Conservation (phyloP, 2,888 invertebrate species). For the Actias luna region DNA sequence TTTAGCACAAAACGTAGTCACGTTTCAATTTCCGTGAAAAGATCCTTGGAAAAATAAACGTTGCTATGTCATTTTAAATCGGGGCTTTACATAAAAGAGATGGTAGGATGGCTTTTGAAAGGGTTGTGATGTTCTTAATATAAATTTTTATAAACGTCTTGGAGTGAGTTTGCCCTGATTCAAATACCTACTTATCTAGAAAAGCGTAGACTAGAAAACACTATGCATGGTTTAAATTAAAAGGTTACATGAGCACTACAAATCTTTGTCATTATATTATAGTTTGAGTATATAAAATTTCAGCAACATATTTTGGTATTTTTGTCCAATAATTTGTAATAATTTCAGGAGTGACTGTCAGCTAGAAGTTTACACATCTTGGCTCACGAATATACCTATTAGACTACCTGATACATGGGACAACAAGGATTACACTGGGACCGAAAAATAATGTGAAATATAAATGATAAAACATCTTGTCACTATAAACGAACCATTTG, state of each 20-base stretch:
- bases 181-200: no score
- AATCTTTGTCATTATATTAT: not conserved
- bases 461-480: not conserved
- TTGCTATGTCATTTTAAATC: conserved; percentile 16
- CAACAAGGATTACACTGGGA: conserved; percentile 44
- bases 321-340: conserved; percentile 16
- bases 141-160: conserved; percentile 8
- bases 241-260: not conserved
- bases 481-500: not conserved
- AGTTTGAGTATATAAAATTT: not conserved
- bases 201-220: not conserved
- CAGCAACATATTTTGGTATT: not conserved
- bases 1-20: conserved; percentile 11
- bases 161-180: conserved; percentile 5
- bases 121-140: conserved; percentile 15
- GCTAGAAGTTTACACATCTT: conserved; percentile 67
- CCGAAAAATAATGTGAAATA: conserved; percentile 15
- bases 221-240: not conserved
- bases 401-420: conserved; percentile 66
- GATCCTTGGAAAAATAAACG: conserved; percentile 21
- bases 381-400: conserved; percentile 52
- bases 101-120: conserved; percentile 29
- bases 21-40: conserved; percentile 27
- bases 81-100: conserved; percentile 24
- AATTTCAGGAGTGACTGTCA: conserved; percentile 65